Conservation (phyloP, 2,888 invertebrate genomes). For the Caenorhabditis sp. region DNA sequence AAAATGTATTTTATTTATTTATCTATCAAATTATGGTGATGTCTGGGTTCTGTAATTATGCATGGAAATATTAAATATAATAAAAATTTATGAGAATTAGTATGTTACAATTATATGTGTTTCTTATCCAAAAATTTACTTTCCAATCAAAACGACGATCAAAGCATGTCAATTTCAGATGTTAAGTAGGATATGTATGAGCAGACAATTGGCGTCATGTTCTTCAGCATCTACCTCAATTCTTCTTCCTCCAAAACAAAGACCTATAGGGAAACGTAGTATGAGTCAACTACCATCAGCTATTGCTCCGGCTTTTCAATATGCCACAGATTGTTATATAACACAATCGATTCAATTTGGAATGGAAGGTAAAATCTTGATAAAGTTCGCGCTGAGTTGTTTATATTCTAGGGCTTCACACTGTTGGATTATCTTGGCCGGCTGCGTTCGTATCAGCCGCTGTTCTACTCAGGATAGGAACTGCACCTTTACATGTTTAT, state of each 20-base stretch:
- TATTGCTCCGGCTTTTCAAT: slow-evolving; percentile 53
- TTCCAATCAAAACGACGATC: background rate
- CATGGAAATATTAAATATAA: background rate
- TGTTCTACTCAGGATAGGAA: slow-evolving; percentile 50
- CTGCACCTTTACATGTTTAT: slow-evolving; percentile 63
- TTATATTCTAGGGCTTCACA: slow-evolving; percentile 52
- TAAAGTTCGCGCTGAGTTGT: background rate
- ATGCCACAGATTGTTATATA: slow-evolving; percentile 63
- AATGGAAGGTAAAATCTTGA: slow-evolving; percentile 55
- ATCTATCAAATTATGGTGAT: background rate
- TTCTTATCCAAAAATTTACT: too few relatives aligned
- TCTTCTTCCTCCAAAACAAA: background rate
- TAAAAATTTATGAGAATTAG: too few relatives aligned
- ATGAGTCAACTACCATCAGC: slow-evolving; percentile 43
- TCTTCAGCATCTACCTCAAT: slow-evolving; percentile 22
- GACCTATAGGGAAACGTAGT: slow-evolving; percentile 6
- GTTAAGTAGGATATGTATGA: slow-evolving; percentile 30
- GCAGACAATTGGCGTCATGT: slow-evolving; percentile 11
- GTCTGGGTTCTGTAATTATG: background rate
- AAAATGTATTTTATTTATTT: background rate
- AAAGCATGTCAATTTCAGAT: slow-evolving; percentile 3
- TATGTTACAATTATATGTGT: too few relatives aligned
- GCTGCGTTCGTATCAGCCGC: slow-evolving; percentile 59
- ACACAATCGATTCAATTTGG: slow-evolving; percentile 59
- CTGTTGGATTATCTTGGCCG: slow-evolving; percentile 59